These are phyloP conservation scores for Staurois parvus DNA, from an alignment of 2,797 vertebrate species.

Conservation along the genomic window DNA sequence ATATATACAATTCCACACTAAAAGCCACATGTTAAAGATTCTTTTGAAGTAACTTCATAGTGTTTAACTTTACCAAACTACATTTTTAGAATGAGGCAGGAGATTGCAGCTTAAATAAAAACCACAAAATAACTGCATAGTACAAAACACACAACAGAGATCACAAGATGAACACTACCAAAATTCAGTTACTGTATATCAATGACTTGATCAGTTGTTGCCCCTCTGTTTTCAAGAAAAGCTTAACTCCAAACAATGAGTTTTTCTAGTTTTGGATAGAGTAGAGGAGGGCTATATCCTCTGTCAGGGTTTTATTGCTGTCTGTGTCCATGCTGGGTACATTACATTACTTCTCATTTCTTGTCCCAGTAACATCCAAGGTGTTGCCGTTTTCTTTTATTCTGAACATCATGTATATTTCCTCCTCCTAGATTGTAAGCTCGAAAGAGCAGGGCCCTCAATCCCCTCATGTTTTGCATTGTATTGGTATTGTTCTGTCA, in stretches of 20 bases:
- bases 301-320: neutral
- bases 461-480: too few species aligned
- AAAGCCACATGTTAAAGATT: constrained; percentile 8
- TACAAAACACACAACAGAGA: constrained; percentile 5
- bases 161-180: neutral
- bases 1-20: neutral
- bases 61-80: constrained; percentile 15
- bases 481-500: too few species aligned
- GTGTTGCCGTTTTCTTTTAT: too few species aligned
- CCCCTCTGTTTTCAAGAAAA: neutral
- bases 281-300: neutral
- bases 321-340: too few species aligned
- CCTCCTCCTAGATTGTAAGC: too few species aligned
- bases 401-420: too few species aligned
- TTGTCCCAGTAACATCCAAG: too few species aligned
- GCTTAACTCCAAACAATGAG: neutral
- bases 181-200: neutral
- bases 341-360: too few species aligned
- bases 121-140: constrained; percentile 44
- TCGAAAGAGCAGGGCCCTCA: too few species aligned
- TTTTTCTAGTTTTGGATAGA: neutral
- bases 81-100: constrained; percentile 35
- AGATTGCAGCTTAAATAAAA: constrained; percentile 38
- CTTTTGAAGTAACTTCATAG: constrained; percentile 8
- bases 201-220: neutral